Evolutionary conservation across 2,888 invertebrate genomes (phyloP), one percentile per base, ranked within the genome.

Genomic region (Orthosia incerta): DNA sequence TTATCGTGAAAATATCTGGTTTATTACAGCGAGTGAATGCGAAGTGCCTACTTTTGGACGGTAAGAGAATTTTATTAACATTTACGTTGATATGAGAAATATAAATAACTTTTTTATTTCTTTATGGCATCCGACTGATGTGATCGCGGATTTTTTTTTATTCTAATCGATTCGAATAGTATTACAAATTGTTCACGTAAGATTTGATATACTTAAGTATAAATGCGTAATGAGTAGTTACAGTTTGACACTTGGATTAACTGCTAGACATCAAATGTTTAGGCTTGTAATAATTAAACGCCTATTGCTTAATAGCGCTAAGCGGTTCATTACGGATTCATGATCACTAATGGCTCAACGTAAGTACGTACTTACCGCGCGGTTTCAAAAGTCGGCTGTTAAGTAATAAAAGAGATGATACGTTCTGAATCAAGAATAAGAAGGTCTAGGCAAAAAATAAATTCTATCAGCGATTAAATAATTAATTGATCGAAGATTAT

Each of bases 1-100:
- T 88, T 90, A 90, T 88, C 86, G 84, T 71, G 79, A 74, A 80
- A 83, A 88, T 87, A 87, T 88, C 87, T 86, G 83, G 80, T 89
- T 88, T 89, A 89, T 87, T 85, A 87, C 85, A 81, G 81, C 82
- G 77, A 71, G 80, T 77, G 86, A 88, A 88, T 87, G 80, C 81
- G 83, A 88, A 89, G 86, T 87, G 85, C 85, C 86, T 88, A 76
- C 80, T 88, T 88, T 85, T 82, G 67, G 74, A 79, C 50, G 74
- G 70, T 84, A 83, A 81, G 78, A 74, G 82, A 82, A 82, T 88
- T 89, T 88, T 88, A 89, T 80, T 83, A 79, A 82, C 84, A 85
- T 86, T 87, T 88, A 83, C 84, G 85, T 74, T 82, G 77, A 73
- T 79, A 76, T 73, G 70, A 64, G 62, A 76, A 63, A 68, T 56